Evolutionary conservation across 2,113 vertebrate species (phyloP).

Genomic region (Seriola dumerili): DNA sequence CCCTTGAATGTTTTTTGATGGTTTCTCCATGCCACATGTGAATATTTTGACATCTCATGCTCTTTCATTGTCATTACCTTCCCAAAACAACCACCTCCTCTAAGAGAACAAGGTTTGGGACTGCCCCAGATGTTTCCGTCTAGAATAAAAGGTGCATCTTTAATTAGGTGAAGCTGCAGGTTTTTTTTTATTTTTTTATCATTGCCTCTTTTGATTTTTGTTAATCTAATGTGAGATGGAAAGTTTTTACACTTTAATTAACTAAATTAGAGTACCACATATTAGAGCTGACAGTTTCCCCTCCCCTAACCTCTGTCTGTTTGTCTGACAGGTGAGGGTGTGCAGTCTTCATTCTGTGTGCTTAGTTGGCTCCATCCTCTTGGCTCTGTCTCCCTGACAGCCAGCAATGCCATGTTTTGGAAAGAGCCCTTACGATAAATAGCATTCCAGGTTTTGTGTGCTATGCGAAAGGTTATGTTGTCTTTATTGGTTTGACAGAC

Average conservation of each 20-base stretch:
- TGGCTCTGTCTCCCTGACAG: slow-evolving; percentile 27
- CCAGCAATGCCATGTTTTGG: slow-evolving; percentile 70
- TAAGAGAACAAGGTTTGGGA: not conserved
- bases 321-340: slow-evolving; percentile 34
- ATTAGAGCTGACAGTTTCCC: not conserved
- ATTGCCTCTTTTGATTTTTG: slow-evolving; percentile 1
- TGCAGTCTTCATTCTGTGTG: slow-evolving; percentile 39
- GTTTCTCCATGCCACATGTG: not conserved
- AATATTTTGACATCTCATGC: slow-evolving; percentile 46
- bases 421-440: slow-evolving; percentile 71
- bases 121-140: not conserved
- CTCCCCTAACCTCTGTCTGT: not conserved
- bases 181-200: not conserved
- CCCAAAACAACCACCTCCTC: slow-evolving; percentile 23
- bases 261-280: not conserved
- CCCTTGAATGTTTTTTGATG: slow-evolving; percentile 31
- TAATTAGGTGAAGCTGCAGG: not conserved
- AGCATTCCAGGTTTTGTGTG: slow-evolving; percentile 74
- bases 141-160: not conserved
- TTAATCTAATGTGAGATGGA: not conserved
- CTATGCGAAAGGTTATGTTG: slow-evolving; percentile 72
- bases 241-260: slow-evolving; percentile 6
- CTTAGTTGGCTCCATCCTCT: slow-evolving; percentile 5
- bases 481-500: slow-evolving; percentile 74
- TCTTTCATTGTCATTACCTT: slow-evolving; percentile 27